Evolutionary conservation across 2,888 invertebrate species (phyloP).

Genomic region (Steinernema scapterisci): DNA sequence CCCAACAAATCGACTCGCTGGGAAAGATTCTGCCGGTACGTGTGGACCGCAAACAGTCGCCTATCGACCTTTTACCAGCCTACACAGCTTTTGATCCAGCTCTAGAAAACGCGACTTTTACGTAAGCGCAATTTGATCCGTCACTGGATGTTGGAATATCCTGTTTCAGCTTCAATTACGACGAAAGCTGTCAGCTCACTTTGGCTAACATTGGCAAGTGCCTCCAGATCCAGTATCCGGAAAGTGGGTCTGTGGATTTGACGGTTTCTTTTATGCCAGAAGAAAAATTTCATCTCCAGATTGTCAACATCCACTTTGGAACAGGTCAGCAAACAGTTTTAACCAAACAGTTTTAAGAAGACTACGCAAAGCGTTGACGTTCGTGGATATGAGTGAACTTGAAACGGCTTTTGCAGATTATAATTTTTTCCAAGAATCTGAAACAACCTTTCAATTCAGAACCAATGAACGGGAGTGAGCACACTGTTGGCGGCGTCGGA

Average conservation of each 20-base stretch:
- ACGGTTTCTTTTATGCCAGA: constrained; percentile 58
- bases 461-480: constrained; percentile 68
- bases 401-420: background rate
- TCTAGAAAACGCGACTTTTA: constrained; percentile 59
- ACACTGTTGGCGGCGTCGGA: constrained; percentile 66
- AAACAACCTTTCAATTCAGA: constrained; percentile 43
- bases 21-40: constrained; percentile 58
- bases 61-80: constrained; percentile 64
- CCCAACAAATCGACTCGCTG: constrained; percentile 59
- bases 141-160: background rate
- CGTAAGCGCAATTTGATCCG: constrained; percentile 40
- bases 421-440: no score
- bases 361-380: no score
- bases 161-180: constrained; percentile 58
- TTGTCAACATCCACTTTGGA: constrained; percentile 64
- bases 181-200: constrained; percentile 57
- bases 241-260: constrained; percentile 44
- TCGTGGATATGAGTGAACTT: no score
- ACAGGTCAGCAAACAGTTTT: constrained; percentile 48
- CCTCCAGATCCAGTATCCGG: constrained; percentile 45
- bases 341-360: no score
- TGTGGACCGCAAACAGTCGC: constrained; percentile 63
- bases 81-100: constrained; percentile 64
- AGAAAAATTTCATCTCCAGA: constrained; percentile 64
- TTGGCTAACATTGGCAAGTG: constrained; percentile 57